phyloP scores from a whole-genome alignment of 2,113 vertebrate species.

The Neolamprologus tretocephalus region DNA sequence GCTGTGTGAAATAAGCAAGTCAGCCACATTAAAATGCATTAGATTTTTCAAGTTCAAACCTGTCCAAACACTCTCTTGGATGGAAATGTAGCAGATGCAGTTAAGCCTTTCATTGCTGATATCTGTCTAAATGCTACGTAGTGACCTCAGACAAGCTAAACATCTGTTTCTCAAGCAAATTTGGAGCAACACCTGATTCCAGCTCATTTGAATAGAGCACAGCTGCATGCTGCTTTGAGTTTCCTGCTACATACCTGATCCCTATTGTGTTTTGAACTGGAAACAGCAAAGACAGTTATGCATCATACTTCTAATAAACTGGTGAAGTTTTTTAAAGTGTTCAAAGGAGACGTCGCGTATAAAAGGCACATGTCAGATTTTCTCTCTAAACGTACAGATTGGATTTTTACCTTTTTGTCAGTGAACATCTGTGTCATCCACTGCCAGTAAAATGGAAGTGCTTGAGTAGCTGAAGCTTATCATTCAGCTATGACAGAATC shows the following conservation, averaged over 20 bases:
- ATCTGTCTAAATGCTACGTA: neutral
- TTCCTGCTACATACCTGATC: neutral
- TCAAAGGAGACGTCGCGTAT: fast-evolving
- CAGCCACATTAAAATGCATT: neutral
- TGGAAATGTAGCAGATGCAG: neutral
- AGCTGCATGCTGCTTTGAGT: neutral
- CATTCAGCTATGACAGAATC: neutral
- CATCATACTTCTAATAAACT: neutral
- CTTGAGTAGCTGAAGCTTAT: neutral
- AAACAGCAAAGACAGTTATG: neutral
- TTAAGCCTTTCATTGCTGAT: neutral
- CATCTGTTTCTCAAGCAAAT: neutral
- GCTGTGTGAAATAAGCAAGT: neutral
- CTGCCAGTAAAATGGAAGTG: neutral
- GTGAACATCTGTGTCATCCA: neutral
- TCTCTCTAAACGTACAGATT: neutral
- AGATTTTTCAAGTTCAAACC: neutral
- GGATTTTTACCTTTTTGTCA: neutral
- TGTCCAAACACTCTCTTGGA: neutral
- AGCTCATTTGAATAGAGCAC: neutral
- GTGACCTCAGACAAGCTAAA: neutral
- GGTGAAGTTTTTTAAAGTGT: neutral
- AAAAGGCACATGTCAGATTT: neutral
- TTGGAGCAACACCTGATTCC: neutral
- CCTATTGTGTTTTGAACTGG: neutral